phyloP scores from a whole-genome alignment of 2,113 vertebrate species.

The Prunella himalayana region DNA sequence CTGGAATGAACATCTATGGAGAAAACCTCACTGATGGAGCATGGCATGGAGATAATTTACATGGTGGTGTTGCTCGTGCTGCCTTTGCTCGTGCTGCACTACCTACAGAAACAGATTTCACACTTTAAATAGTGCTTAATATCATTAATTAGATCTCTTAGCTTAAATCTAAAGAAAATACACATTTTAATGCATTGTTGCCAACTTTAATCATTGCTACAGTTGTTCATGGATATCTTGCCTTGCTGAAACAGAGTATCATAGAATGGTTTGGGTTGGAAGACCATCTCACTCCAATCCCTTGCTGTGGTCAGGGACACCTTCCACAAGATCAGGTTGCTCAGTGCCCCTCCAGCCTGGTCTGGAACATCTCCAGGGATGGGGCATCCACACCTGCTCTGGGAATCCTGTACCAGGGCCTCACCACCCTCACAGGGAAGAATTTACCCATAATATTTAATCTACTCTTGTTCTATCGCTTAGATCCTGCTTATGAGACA shows the following conservation, averaged over 20 bases:
- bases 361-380: not conserved
- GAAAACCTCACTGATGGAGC: slow-evolving; percentile 52
- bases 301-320: not conserved
- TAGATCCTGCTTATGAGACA: not conserved
- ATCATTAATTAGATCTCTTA: slow-evolving; percentile 35
- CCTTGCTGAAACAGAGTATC: not conserved
- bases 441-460: not conserved
- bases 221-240: not conserved
- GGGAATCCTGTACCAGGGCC: not conserved
- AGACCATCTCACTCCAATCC: too few species aligned
- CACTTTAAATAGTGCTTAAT: not conserved
- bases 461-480: not conserved
- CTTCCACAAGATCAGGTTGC: not conserved
- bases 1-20: slow-evolving; percentile 42
- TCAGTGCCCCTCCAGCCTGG: not conserved
- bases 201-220: not conserved
- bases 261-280: not conserved
- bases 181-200: not conserved
- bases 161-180: slow-evolving; percentile 12
- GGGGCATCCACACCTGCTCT: not conserved
- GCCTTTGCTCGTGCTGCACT: not conserved
- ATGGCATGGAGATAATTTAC: slow-evolving; percentile 23
- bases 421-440: not conserved
- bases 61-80: not conserved
- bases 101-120: not conserved